These are phyloP conservation scores for Mastigias papua DNA, from an alignment of 30 jellyfish, hydroid and myxozoan species.

Conservation along the genomic window DNA sequence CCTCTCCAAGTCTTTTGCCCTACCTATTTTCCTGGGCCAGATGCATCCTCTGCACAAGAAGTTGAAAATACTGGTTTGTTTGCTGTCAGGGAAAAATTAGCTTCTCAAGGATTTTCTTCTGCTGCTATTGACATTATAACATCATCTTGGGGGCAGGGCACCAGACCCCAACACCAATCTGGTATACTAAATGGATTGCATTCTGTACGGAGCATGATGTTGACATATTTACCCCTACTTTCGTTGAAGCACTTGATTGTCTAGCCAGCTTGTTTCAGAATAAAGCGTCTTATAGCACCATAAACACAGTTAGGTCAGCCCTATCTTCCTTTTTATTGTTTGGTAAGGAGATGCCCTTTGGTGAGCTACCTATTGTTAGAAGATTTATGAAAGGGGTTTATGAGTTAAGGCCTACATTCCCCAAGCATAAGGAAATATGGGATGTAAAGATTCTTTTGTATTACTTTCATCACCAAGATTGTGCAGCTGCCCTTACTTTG, in stretches of 20 bases:
- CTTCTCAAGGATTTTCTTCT: constrained; percentile 11
- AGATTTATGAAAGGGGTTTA: too few relatives aligned
- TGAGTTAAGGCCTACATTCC: constrained; percentile 58
- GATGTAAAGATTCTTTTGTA: constrained; percentile 24
- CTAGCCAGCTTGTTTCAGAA: background rate
- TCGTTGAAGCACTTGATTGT: constrained; percentile 20
- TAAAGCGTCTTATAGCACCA: too few relatives aligned
- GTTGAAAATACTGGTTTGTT: constrained; percentile 1
- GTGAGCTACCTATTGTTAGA: constrained; percentile 39
- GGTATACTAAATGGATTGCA: constrained; percentile 21
- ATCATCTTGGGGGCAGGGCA: constrained; percentile 40
- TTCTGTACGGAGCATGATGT: constrained; percentile 12
- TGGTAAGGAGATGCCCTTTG: constrained; percentile 33
- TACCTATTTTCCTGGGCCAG: too few relatives aligned
- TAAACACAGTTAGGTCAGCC: too few relatives aligned
- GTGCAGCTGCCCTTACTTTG: too few relatives aligned
- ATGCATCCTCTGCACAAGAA: too few relatives aligned
- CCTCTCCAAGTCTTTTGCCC: constrained; percentile 2
- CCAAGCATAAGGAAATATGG: too few relatives aligned
- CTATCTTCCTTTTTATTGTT: constrained; percentile 42
- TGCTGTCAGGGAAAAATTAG: constrained; percentile 13
- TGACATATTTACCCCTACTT: too few relatives aligned
- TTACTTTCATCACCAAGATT: constrained; percentile 21
- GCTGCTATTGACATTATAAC: constrained; percentile 21
- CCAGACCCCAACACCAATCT: constrained; percentile 40